Conservation (phyloP, 1,140 invertebrate genomes). For the Eurytemora carolleeae region DNA sequence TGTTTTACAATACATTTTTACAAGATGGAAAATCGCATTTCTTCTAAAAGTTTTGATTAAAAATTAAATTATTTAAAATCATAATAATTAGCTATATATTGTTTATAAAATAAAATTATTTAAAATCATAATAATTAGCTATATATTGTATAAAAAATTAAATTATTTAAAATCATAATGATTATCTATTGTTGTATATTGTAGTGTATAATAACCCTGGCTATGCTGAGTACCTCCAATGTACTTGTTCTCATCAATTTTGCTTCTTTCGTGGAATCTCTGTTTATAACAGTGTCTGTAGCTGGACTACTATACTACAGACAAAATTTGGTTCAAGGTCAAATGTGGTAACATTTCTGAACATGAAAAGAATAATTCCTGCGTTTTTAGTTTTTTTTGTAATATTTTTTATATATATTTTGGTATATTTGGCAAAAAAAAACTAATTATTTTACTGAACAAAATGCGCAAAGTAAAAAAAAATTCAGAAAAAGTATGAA, state of each 20-base stretch:
- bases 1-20: too few species aligned
- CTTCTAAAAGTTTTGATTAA: too few species aligned
- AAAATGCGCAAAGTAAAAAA: neutral
- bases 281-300: constrained; percentile 74
- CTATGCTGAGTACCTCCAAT: constrained; percentile 39
- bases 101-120: too few species aligned
- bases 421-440: neutral
- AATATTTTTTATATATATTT: neutral
- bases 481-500: constrained; percentile 21
- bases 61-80: too few species aligned
- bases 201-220: constrained; percentile 32
- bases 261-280: constrained; percentile 71
- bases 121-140: too few species aligned
- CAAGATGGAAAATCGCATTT: too few species aligned
- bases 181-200: constrained; percentile 16
- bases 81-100: too few species aligned
- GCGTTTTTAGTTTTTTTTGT: neutral
- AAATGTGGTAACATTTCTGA: neutral
- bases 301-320: constrained; percentile 65
- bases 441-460: neutral
- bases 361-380: too few species aligned
- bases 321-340: neutral
- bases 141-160: too few species aligned
- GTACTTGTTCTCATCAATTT: constrained; percentile 80
- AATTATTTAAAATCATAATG: neutral